Percentiles rank a stretch among this genome's conserved stretches.
phyloP scores from a whole-genome alignment of 1,140 invertebrate species.

The Bradynema listronoti region DNA sequence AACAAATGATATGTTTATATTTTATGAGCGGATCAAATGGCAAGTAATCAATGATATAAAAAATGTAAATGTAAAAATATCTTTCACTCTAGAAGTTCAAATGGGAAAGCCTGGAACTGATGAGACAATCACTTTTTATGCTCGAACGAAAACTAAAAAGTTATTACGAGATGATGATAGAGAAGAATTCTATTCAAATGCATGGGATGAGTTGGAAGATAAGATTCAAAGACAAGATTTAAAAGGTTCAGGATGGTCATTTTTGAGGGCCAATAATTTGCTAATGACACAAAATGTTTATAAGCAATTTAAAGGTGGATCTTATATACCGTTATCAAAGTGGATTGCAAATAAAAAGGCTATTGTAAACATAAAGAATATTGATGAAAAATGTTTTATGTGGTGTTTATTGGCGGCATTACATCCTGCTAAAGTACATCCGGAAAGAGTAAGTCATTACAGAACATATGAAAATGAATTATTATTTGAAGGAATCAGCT shows the following conservation, averaged over 20 bases:
- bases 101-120: too few species aligned
- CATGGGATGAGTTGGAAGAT: constrained; percentile 14
- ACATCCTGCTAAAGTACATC: constrained; percentile 26
- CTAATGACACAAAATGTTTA: constrained; percentile 19
- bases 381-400: constrained; percentile 38
- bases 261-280: constrained; percentile 13
- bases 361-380: constrained; percentile 33
- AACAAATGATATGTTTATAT: constrained; percentile 4
- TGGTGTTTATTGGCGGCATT: constrained; percentile 23
- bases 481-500: constrained; percentile 29
- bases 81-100: constrained; percentile 31
- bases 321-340: constrained; percentile 27
- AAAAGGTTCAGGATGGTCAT: constrained; percentile 15
- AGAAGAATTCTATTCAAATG: constrained; percentile 27
- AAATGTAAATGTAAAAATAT: constrained; percentile 38
- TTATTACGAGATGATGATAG: constrained; percentile 22
- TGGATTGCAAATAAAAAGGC: constrained; percentile 37
- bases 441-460: constrained; percentile 28
- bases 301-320: constrained; percentile 15
- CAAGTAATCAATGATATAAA: constrained; percentile 29
- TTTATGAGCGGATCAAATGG: constrained; percentile 25
- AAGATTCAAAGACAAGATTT: constrained; percentile 18
- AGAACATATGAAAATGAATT: constrained; percentile 28
- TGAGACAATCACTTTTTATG: constrained; percentile 8
- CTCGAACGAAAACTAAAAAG: constrained; percentile 13